Evolutionary conservation across 2,797 vertebrate genomes (phyloP).

Genomic region (Melanotaenia maccullochi): DNA sequence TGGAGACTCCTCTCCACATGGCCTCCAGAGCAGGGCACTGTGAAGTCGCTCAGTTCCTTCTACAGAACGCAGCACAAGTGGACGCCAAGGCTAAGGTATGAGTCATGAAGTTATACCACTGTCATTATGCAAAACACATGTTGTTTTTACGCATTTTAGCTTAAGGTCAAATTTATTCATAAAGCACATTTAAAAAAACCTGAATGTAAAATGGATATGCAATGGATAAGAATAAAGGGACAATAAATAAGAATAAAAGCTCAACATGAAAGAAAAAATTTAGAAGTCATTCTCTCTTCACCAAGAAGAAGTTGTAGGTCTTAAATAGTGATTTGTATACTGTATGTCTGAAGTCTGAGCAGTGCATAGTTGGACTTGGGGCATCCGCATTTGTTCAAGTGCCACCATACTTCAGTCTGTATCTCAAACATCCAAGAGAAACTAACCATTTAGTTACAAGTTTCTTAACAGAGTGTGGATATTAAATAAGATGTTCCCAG

Average conservation of each 20-base stretch:
- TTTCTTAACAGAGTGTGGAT: background rate
- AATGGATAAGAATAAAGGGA: background rate
- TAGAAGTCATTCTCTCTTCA: background rate
- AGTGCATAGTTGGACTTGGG: background rate
- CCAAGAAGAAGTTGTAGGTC: background rate
- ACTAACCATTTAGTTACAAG: background rate
- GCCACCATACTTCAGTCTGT: background rate
- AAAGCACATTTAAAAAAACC: background rate
- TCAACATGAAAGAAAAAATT: background rate
- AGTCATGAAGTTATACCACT: background rate
- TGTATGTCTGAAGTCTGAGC: background rate
- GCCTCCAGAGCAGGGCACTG: constrained; percentile 94
- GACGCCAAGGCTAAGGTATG: constrained; percentile 95
- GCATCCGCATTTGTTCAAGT: background rate
- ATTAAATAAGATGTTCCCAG: background rate
- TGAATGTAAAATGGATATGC: background rate
- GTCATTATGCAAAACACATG: background rate
- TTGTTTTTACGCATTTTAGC: background rate
- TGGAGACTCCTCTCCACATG: constrained; percentile 98
- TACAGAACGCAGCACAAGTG: constrained; percentile 95
- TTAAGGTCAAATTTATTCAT: background rate
- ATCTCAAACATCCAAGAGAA: background rate
- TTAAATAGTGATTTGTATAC: background rate
- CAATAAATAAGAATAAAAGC: background rate
- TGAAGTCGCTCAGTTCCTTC: constrained; percentile 93